Evolutionary conservation across 2,113 vertebrate species (phyloP).

Genomic region (Epinephelus fuscoguttatus): DNA sequence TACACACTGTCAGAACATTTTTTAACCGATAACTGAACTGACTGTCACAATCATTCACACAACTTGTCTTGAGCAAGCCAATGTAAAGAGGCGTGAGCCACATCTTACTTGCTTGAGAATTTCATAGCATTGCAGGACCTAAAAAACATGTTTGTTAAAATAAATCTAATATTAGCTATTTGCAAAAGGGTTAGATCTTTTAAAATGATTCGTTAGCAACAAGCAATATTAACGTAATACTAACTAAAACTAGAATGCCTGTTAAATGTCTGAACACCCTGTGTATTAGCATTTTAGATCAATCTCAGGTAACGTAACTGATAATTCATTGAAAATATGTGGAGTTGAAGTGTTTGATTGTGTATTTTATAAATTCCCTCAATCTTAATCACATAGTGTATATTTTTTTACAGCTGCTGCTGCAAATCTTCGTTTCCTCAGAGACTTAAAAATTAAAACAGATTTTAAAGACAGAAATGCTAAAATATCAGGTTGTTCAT

Average conservation of each 20-base stretch:
- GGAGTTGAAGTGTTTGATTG: background rate
- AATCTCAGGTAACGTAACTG: background rate
- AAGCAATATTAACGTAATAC: slow-evolving; percentile 3
- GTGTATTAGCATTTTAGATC: slow-evolving; percentile 4
- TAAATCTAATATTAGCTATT: background rate
- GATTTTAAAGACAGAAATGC: background rate
- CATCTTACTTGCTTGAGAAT: background rate
- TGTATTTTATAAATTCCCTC: background rate
- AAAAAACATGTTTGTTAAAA: slow-evolving; percentile 13
- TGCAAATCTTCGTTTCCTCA: background rate
- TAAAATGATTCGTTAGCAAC: slow-evolving; percentile 5
- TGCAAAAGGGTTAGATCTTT: background rate
- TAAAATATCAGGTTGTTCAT: background rate
- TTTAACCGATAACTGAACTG: background rate
- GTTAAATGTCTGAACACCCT: background rate
- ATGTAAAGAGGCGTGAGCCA: background rate
- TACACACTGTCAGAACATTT: background rate
- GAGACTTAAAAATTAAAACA: no score
- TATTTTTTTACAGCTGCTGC: background rate
- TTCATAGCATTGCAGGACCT: background rate
- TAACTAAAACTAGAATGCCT: background rate
- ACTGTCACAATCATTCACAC: slow-evolving; percentile 1
- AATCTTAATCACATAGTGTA: background rate
- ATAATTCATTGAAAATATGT: background rate
- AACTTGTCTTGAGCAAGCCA: background rate